These are phyloP conservation scores for Antedon mediterranea DNA, from an alignment of 53 echinoderm and acorn worm genomes.

Conservation along the genomic window DNA sequence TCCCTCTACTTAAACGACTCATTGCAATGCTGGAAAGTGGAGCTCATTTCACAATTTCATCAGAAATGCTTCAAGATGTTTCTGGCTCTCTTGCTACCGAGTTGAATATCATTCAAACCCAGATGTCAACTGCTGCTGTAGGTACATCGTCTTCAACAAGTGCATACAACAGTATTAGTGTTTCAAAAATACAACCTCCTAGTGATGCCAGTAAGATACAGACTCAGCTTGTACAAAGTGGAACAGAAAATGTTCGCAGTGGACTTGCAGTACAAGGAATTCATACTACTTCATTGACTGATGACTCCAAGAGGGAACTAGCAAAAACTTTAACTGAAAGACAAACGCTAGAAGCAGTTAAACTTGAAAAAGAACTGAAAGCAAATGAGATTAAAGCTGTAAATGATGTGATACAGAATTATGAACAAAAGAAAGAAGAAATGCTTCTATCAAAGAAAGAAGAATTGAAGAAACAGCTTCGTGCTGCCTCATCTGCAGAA, in stretches of 20 bases:
- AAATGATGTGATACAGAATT: constrained; percentile 46
- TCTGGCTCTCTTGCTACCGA: constrained; percentile 1
- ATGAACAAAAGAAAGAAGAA: constrained; percentile 68
- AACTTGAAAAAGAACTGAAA: constrained; percentile 52
- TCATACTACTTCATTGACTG: constrained; percentile 41
- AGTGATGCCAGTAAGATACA: neutral
- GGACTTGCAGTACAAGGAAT: neutral
- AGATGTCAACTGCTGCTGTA: neutral
- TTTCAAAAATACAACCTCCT: neutral
- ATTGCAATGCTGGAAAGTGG: constrained; percentile 91
- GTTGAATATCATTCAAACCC: constrained; percentile 6
- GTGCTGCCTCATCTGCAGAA: constrained; percentile 33
- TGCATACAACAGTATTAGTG: neutral
- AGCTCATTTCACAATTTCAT: constrained; percentile 64
- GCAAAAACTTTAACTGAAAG: constrained; percentile 75
- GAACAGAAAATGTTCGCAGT: neutral
- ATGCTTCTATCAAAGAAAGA: constrained; percentile 38
- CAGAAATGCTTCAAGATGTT: constrained; percentile 35
- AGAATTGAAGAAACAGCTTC: constrained; percentile 53
- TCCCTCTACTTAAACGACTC: constrained; percentile 76
- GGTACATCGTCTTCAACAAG: neutral
- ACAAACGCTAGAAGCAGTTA: constrained; percentile 76
- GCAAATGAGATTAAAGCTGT: constrained; percentile 62
- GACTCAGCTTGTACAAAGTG: neutral
- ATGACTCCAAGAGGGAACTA: constrained; percentile 51